Base-by-base conservation (phyloP, 2,797 vertebrate genomes). In the Pangasius mekongensis region DNA sequence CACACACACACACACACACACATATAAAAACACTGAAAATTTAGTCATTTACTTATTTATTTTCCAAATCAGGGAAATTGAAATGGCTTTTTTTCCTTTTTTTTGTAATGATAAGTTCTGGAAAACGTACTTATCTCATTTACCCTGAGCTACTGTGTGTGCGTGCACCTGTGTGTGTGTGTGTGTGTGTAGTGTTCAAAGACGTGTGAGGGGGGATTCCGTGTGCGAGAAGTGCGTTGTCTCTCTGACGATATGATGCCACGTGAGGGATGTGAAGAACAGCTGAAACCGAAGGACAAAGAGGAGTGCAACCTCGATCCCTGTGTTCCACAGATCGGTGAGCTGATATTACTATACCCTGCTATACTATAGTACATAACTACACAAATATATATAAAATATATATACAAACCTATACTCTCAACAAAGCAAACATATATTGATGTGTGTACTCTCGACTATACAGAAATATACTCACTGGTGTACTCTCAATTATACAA, bases 191-290 rank as follows among this genome's bases (percentile, higher is more conserved):
- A 99, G 98, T 99, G 98, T 86, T 99, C 98, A 8, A 99, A 98
- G 91, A 97, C 97, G 3, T 99, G 98, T 56, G 97, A 98, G 92
- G 95, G 97, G 0, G 98, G 98, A 52, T 99, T 98, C 91, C 96
- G 98, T 2, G 95, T 98, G 80, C 96, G 98, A 83, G 98, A 98
- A 93, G 98, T 98, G 5, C 96, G 97, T 24, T 99, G 98, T 86
- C 96, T 99, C 11, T 96, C 97, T 0, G 97, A 99, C 13, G 95
- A 97, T 91, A 96, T 96, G 96, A 93, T 92, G 89, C 92, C 96
- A 78, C 97, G 96, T 1, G 94, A 95, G 58, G 95, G 91, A 85
- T 99, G 98, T 76, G 96, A 98, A 2, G 92, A 94, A 56, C 95
- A 95, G 83, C 86, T 96, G 84, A 97, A 94, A 91, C 98, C 97